Evolutionary conservation across 2,797 vertebrate genomes (phyloP), one percentile per base, ranked within the genome.

Genomic region (Diplodus sargus): DNA sequence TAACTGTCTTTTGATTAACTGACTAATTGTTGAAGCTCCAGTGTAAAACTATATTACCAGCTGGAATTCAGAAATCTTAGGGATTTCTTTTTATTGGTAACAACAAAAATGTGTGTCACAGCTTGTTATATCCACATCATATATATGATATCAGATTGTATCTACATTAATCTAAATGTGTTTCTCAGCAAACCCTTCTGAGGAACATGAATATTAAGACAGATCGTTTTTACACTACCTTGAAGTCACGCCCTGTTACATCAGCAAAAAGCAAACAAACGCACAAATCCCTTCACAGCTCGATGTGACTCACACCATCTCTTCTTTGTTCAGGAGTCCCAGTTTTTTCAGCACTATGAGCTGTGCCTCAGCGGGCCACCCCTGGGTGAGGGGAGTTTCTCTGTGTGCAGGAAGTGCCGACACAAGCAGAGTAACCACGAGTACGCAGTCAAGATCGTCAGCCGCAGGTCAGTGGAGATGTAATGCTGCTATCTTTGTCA

Each of bases 281-380:
- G 2, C 13, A 4, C 47, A n/a, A 61, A 57, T 77, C 23, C 1
- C 4, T 30, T 25, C 51, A 48, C 42, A 15, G 30, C 20, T 60
- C 28, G 51, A 0, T 56, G 10, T 72, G 53, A 68, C 63, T 76
- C 45, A 39, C 15, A 9, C 2, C 16, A 0, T 15, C 42, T 17
- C 9, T 22, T 62, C 22, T 70, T 65, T 81, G 15, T 73, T 28
- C 80, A 98, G 97, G 97, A 98, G 83, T 98, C 97, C 1, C 95
- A 97, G 70, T 98, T 98, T 91, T 98, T 98, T 89, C 96, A 95
- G 87, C 94, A 96, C 91, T 98, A 98, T 5, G 97, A 98, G 87
- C 92, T 98, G 86, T 96, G 96, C 86, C 93, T 98, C 42, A 94
- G 95, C 39, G 96, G 96, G n/a, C 80, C 94, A 0, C 96, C 97